Evolutionary conservation across 2,113 vertebrate genomes (phyloP).

Genomic region (Marmota flaviventris): DNA sequence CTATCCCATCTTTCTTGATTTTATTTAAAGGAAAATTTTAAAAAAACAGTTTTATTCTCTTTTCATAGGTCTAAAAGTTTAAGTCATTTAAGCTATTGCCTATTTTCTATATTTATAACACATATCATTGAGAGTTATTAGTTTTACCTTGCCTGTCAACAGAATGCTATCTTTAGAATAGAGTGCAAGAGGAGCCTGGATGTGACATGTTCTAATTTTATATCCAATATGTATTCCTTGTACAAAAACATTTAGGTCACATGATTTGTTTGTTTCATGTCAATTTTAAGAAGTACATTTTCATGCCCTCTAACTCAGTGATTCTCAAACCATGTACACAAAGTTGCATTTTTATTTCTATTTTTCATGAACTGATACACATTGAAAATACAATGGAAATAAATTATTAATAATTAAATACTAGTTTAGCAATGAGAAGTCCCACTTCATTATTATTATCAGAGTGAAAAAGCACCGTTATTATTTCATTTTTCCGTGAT

Average conservation of each 20-base stretch:
- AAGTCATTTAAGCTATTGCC: neutral
- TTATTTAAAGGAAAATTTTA: neutral
- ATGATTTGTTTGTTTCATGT: neutral
- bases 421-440: neutral
- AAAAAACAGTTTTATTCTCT: neutral
- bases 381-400: neutral
- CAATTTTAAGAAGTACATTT: neutral
- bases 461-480: neutral
- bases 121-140: neutral
- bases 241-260: neutral
- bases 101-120: neutral
- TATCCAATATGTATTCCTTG: neutral
- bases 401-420: neutral
- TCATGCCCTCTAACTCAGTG: neutral
- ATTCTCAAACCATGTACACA: neutral
- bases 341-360: neutral
- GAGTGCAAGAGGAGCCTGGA: neutral
- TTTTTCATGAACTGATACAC: neutral
- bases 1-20: neutral
- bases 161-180: neutral
- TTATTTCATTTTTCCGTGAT: neutral
- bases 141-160: neutral
- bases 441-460: neutral
- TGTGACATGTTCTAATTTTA: neutral
- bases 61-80: neutral